phyloP scores from a whole-genome alignment of 1,140 invertebrate genomes.

The Drosophila tsacasi region DNA sequence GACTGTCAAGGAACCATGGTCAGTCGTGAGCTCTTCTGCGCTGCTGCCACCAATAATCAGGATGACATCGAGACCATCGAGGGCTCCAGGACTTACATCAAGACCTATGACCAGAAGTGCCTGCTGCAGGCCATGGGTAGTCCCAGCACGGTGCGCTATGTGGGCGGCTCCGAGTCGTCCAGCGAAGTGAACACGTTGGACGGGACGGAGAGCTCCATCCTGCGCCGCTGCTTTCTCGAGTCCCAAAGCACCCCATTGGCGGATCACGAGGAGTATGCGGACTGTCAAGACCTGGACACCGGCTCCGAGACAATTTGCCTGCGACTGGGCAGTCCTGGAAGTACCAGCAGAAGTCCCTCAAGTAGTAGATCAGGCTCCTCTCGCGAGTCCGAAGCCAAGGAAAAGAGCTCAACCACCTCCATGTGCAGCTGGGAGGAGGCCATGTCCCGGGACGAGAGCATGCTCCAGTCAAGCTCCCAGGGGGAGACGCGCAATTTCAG shows the following conservation, averaged over 20 bases:
- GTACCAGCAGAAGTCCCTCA: conserved; percentile 8
- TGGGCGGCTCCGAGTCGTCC: conserved; percentile 58
- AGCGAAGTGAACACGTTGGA: conserved; percentile 51
- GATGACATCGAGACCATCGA: not conserved
- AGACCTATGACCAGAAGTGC: conserved; percentile 29
- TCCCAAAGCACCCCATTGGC: conserved; percentile 20
- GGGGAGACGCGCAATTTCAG: not conserved
- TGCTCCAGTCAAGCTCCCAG: not conserved
- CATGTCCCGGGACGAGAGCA: conserved; percentile 24
- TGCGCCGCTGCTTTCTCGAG: conserved; percentile 38
- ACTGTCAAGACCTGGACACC: conserved; percentile 35
- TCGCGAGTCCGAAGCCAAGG: not conserved
- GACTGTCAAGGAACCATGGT: conserved; percentile 29
- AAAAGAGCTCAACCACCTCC: conserved; percentile 60
- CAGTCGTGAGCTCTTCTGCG: conserved; percentile 39
- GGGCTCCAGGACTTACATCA: conserved; percentile 59
- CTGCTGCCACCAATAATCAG: not conserved
- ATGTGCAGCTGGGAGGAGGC: conserved; percentile 68
- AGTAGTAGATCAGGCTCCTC: not conserved
- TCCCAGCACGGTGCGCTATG: conserved; percentile 51
- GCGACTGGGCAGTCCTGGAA: not conserved
- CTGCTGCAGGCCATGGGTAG: conserved; percentile 11
- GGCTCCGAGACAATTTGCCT: conserved; percentile 43
- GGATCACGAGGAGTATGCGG: not conserved
- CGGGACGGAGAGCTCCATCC: conserved; percentile 65